Base-by-base conservation (phyloP, 2,888 invertebrate species). In the Epinotia bilunana region DNA sequence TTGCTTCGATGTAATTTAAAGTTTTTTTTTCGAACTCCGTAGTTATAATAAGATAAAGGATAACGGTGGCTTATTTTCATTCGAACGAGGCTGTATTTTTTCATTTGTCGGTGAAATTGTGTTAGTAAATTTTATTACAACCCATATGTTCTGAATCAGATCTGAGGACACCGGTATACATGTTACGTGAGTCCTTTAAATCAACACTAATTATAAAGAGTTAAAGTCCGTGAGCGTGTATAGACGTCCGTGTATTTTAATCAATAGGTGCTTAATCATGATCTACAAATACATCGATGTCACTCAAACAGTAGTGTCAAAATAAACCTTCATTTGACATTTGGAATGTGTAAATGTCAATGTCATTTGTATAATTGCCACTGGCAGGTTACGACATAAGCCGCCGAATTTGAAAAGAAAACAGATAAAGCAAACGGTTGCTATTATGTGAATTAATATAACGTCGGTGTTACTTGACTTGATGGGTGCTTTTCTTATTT, bases 271-370 rank as follows among this genome's bases (percentile, higher is more conserved):
- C 53, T 16, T 0, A n/a, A 1, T 68, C 18, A 55, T 18, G 18
- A n/a, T 67, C 49, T 49, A 65, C 12, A 63, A 53, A 55, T 43
- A 68, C 43, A 43, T 13, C 13, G 33, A 57, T 65, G 49, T 33
- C 55, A 67, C 65, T n/a, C 53, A 18, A 68, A 55, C 39, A 68
- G 18, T 67, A 67, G 67, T 67, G 57, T 43, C 57, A 68, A 68
- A 68, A 1, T 58, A 58, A 58, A 58, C 43, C 58, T 68, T 57
- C 68, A 43, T 58, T 58, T 58, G 68, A 43, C 58, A 69, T 60
- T 68, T 68, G 43, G 39, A 57, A 58, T 12, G 43, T 28, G n/a
- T 68, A 69, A 69, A 69, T 58, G 68, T 69, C 68, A 69, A 69
- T 69, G 68, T 58, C 68, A 69, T 58, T 58, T 46, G 20, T 69